Evolutionary conservation across 1,140 invertebrate genomes (phyloP).

Genomic region (Oreohelix idahoensis): DNA sequence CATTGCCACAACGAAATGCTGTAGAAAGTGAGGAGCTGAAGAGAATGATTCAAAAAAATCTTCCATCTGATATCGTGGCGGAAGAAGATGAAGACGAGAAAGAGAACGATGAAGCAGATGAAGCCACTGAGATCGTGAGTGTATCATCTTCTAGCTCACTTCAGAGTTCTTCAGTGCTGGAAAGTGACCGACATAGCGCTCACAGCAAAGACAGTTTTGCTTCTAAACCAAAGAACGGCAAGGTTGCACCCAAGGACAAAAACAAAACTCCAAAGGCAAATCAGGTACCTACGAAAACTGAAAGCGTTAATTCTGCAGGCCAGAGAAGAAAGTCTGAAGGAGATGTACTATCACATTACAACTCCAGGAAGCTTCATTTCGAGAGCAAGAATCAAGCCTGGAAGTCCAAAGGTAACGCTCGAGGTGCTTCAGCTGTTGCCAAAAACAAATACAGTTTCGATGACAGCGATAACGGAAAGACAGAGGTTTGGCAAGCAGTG

Average conservation of each 20-base stretch:
- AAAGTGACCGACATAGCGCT: not conserved
- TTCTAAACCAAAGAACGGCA: not conserved
- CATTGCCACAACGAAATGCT: not conserved
- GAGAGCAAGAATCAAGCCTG: not conserved
- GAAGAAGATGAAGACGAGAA: slow-evolving; percentile 24
- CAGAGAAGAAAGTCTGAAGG: slow-evolving; percentile 25
- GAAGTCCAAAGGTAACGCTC: not conserved
- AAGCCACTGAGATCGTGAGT: no score
- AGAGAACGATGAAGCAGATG: not conserved
- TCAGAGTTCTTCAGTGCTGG: not conserved
- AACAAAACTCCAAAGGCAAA: not conserved
- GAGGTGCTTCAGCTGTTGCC: not conserved
- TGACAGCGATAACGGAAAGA: not conserved
- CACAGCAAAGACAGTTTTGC: not conserved
- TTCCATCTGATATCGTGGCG: slow-evolving; percentile 28
- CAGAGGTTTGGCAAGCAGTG: slow-evolving; percentile 14
- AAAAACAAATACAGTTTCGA: not conserved
- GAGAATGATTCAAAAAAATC: not conserved
- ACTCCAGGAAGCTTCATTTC: not conserved
- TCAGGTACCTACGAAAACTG: not conserved
- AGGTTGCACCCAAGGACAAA: not conserved
- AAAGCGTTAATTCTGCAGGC: not conserved
- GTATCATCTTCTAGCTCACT: not conserved
- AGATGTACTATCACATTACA: not conserved
- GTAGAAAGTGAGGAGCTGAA: not conserved